phyloP scores from a whole-genome alignment of 2,113 vertebrate species.

The Reinhardtius hippoglossoides region DNA sequence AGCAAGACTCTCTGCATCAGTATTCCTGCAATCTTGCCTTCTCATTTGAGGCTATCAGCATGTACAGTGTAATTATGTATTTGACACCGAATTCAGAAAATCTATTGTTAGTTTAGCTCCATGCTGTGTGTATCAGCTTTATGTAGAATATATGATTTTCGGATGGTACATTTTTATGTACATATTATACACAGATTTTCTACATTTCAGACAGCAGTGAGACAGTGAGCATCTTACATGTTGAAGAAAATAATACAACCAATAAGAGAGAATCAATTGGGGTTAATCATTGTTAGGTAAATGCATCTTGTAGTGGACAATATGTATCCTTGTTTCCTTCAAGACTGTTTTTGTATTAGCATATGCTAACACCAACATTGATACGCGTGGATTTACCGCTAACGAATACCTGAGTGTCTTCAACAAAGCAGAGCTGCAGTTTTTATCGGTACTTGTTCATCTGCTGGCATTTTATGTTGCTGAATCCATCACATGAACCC shows the following conservation, averaged over 20 bases:
- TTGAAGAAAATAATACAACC: not conserved
- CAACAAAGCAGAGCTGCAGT: conserved; percentile 60
- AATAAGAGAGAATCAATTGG: not conserved
- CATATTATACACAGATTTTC: too few species aligned
- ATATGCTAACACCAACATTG: not conserved
- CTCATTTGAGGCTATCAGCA: not conserved
- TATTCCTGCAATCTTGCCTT: not conserved
- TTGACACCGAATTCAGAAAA: not conserved
- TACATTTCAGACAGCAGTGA: not conserved
- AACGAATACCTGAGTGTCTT: not conserved
- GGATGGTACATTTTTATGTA: too few species aligned
- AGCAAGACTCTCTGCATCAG: not conserved
- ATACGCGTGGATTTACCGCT: not conserved
- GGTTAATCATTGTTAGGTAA: not conserved
- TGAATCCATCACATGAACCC: conserved; percentile 30
- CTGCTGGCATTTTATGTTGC: conserved; percentile 32
- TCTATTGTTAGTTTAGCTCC: not conserved
- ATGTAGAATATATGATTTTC: too few species aligned
- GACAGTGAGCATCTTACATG: not conserved
- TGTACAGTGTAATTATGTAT: too few species aligned
- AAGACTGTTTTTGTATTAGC: not conserved
- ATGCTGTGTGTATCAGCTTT: too few species aligned
- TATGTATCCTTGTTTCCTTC: not conserved
- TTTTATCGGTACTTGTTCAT: conserved; percentile 40
- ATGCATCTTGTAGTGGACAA: not conserved